Conservation (phyloP, 2,888 invertebrate genomes). For the Kryphioiulus occultus region DNA sequence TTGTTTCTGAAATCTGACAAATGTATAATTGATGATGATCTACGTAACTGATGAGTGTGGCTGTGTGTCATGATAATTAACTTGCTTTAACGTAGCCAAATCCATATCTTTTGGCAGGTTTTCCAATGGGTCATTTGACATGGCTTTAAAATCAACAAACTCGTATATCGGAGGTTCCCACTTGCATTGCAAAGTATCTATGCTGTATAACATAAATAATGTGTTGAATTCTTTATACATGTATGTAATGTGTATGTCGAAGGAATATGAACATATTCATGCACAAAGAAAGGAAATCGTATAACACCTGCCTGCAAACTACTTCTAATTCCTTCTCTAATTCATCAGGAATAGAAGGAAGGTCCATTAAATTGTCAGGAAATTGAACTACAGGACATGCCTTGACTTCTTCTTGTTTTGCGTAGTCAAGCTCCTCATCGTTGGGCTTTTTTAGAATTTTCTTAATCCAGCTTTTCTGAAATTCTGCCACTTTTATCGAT, state of each 20-base stretch:
- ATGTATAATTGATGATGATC: not conserved
- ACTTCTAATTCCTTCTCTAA: not conserved
- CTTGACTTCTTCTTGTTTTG: not conserved
- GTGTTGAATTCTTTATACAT: not conserved
- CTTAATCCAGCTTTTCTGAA: constrained; percentile 33
- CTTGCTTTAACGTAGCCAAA: constrained; percentile 41
- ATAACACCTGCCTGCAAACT: constrained; percentile 4
- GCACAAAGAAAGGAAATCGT: not conserved
- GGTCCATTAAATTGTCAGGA: not conserved
- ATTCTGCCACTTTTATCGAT: constrained; percentile 41
- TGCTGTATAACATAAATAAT: not conserved
- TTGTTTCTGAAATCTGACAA: constrained; percentile 39
- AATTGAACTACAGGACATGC: not conserved
- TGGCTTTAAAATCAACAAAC: not conserved
- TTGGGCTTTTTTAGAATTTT: not conserved
- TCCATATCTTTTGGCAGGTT: constrained; percentile 18
- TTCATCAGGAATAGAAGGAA: constrained; percentile 11
- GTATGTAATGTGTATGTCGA: not conserved
- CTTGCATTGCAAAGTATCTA: constrained; percentile 1
- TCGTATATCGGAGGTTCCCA: not conserved
- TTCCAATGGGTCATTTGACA: not conserved
- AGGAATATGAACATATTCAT: too few relatives aligned
- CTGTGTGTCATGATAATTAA: not conserved
- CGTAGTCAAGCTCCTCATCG: not conserved
- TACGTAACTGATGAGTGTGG: not conserved